Conservation (phyloP, 2,888 invertebrate species). For the Ommatoiulus sabulosus region DNA sequence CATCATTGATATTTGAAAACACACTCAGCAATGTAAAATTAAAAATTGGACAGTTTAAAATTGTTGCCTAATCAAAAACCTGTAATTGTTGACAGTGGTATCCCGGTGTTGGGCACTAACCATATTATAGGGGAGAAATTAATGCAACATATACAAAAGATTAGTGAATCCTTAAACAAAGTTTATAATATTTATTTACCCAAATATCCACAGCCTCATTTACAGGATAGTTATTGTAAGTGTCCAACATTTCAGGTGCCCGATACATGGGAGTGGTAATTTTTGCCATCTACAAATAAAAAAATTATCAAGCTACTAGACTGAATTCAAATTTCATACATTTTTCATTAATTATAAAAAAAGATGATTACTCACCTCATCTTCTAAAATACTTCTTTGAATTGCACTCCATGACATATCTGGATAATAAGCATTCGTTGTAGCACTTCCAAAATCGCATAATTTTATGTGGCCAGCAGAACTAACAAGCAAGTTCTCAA, state of each 20-base stretch:
- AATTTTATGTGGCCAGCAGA: constrained; percentile 87
- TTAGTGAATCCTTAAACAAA: neutral
- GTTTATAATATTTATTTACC: constrained; percentile 68
- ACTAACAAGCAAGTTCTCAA: constrained; percentile 93
- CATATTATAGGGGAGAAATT: neutral
- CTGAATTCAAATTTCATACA: neutral
- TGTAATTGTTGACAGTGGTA: no score
- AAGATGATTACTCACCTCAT: constrained; percentile 76
- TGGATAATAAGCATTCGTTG: constrained; percentile 79
- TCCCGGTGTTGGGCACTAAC: no score
- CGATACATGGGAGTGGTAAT: constrained; percentile 83
- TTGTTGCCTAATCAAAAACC: no score
- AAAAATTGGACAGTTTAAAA: no score
- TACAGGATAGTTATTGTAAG: constrained; percentile 95
- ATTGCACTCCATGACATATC: constrained; percentile 93
- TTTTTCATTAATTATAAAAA: neutral
- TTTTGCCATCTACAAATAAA: constrained; percentile 69
- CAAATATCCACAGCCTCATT: constrained; percentile 93
- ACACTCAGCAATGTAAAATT: no score
- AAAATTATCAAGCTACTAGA: neutral
- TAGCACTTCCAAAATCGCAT: constrained; percentile 98
- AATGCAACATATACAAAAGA: neutral
- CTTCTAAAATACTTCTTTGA: constrained; percentile 90
- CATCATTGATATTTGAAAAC: no score
- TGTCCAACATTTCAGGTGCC: constrained; percentile 98